phyloP scores from a whole-genome alignment of 1,140 invertebrate genomes.

The Drosophila bocki region DNA sequence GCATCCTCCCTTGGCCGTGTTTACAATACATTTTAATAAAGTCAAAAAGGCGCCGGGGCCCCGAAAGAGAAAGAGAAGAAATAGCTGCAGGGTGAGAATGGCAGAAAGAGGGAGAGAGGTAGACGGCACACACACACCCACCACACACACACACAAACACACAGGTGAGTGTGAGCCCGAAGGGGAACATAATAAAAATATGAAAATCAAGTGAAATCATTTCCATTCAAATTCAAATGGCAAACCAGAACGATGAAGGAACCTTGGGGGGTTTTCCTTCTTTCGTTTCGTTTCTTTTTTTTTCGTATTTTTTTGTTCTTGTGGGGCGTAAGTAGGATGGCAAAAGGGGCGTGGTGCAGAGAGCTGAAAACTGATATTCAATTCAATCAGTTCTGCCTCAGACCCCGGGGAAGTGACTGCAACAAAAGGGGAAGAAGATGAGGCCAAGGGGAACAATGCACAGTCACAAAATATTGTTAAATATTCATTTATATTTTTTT shows the following conservation, averaged over 20 bases:
- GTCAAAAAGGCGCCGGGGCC: conserved; percentile 46
- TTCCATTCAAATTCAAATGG: conserved; percentile 82
- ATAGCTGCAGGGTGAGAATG: conserved; percentile 12
- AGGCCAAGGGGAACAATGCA: neutral
- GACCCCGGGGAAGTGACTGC: conserved; percentile 30
- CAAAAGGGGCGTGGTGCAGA: conserved; percentile 11
- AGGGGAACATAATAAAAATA: conserved; percentile 70
- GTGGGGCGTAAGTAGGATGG: neutral
- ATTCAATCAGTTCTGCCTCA: conserved; percentile 75
- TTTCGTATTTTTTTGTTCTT: neutral
- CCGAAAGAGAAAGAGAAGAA: conserved; percentile 17
- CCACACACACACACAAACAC: neutral
- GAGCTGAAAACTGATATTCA: conserved; percentile 76
- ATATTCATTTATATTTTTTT: too few relatives aligned
- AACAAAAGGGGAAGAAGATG: conserved; percentile 3
- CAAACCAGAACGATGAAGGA: conserved; percentile 45
- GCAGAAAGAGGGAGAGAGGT: neutral
- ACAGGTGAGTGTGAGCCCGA: conserved; percentile 34
- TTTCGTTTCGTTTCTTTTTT: neutral
- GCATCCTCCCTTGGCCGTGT: conserved; percentile 7
- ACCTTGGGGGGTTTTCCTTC: conserved; percentile 3
- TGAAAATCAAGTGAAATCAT: conserved; percentile 82
- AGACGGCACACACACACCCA: neutral
- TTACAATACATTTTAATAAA: conserved; percentile 59
- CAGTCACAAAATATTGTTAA: neutral